phyloP scores from a whole-genome alignment of 2,113 vertebrate genomes.

The Chitala chitala region DNA sequence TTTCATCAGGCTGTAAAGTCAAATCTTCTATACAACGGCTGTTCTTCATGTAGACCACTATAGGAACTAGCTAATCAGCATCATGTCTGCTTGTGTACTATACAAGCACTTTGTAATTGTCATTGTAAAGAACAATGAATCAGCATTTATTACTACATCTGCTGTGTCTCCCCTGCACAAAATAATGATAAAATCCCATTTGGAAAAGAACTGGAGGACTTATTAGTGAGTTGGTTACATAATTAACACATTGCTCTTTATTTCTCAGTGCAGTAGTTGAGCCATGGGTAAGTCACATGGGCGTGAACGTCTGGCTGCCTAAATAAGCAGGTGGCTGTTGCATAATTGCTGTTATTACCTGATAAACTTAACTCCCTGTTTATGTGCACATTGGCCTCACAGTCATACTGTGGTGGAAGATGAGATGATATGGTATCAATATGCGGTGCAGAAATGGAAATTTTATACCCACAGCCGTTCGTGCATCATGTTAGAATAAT shows the following conservation, averaged over 20 bases:
- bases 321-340: conserved; percentile 18
- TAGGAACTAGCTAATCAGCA: neutral
- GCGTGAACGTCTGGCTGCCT: neutral
- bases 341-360: conserved; percentile 16
- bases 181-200: conserved; percentile 2
- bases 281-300: neutral
- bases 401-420: neutral
- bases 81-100: neutral
- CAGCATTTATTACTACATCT: neutral
- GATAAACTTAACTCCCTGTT: conserved; percentile 10
- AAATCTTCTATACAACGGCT: neutral
- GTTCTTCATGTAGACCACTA: neutral
- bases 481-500: neutral
- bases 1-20: neutral
- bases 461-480: neutral
- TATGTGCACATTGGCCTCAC: neutral
- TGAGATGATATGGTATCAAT: neutral
- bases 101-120: neutral
- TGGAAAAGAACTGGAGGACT: neutral
- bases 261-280: neutral
- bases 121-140: neutral
- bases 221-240: conserved; percentile 10
- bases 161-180: neutral
- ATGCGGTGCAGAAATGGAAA: neutral
- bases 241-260: conserved; percentile 11